Conservation (phyloP, 2,888 invertebrate genomes). For the Sminthurinus aureus region DNA sequence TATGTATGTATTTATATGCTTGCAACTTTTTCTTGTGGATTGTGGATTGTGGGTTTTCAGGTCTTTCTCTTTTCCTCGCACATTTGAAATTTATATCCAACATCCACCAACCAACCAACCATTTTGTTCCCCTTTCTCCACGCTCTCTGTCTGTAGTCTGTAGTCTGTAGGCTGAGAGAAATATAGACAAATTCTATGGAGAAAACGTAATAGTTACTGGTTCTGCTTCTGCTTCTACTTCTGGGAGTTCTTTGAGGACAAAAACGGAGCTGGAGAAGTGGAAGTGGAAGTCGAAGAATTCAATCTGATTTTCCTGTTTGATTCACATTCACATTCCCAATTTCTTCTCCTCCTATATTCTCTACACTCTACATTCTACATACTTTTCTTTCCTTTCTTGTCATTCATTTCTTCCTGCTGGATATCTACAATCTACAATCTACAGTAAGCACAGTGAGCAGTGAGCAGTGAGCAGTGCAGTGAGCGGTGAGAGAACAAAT, state of each 20-base stretch:
- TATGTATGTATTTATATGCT: no score
- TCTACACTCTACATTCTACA: background rate
- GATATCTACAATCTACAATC: background rate
- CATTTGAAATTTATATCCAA: background rate
- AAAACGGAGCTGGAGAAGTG: background rate
- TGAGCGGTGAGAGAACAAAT: background rate
- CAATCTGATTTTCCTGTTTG: conserved; percentile 18
- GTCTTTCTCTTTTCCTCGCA: background rate
- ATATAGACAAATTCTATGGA: background rate
- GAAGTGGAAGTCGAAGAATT: background rate
- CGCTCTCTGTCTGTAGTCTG: no score
- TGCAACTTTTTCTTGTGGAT: background rate
- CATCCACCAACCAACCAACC: no score
- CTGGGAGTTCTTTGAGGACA: background rate
- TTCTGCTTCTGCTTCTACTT: background rate
- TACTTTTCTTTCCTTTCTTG: conserved; percentile 14
- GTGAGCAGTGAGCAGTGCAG: background rate
- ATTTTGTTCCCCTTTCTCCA: background rate
- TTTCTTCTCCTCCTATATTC: background rate
- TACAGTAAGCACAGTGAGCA: background rate
- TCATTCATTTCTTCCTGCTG: background rate
- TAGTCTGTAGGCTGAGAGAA: background rate
- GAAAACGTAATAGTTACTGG: background rate
- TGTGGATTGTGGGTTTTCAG: background rate
- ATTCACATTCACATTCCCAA: background rate